Evolutionary conservation across 2,113 vertebrate species (phyloP).

Genomic region (Paramormyrops kingsleyae): DNA sequence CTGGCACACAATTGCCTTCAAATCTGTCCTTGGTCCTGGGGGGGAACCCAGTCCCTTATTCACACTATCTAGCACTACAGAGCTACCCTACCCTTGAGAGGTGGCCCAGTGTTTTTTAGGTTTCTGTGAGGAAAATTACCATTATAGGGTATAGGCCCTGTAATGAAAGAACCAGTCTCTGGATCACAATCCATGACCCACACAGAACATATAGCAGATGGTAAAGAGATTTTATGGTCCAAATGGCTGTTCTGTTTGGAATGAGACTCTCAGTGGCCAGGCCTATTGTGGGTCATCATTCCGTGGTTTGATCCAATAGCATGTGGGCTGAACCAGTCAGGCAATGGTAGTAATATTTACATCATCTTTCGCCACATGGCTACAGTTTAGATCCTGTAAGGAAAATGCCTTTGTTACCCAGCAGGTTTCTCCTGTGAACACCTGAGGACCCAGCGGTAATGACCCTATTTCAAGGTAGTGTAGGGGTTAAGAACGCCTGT

Average conservation of each 20-base stretch:
- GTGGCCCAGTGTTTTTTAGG: background rate
- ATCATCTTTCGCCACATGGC: background rate
- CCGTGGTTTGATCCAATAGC: background rate
- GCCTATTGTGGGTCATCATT: background rate
- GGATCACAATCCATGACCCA: background rate
- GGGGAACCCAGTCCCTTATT: background rate
- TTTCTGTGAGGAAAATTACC: background rate
- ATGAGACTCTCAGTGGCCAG: background rate
- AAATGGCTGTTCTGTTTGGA: background rate
- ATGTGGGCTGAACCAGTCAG: background rate
- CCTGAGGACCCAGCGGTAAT: background rate
- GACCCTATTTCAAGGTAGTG: background rate
- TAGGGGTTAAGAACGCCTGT: background rate
- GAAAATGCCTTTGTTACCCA: background rate
- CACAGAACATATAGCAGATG: background rate
- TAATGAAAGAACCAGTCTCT: background rate
- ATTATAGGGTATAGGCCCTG: background rate
- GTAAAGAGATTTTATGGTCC: background rate
- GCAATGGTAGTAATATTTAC: background rate
- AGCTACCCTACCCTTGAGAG: background rate
- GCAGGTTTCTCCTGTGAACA: background rate
- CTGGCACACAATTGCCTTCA: background rate
- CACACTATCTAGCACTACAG: background rate
- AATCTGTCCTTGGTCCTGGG: background rate
- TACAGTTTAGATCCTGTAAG: background rate